Conservation (phyloP, 2,888 invertebrate genomes). For the Tinea semifulvella region DNA sequence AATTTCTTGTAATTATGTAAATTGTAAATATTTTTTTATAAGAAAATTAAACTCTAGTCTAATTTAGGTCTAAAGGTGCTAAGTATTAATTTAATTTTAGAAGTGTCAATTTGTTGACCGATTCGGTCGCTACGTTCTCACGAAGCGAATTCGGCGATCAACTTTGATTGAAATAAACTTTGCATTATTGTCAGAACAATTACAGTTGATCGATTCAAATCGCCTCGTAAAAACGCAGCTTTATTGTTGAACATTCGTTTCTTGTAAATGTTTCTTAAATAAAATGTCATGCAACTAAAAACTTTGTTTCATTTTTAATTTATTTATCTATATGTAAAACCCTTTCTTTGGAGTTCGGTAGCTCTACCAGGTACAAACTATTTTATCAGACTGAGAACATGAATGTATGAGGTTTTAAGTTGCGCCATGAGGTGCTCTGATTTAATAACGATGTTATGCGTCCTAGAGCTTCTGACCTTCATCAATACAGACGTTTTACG, state of each 20-base stretch:
- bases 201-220: too few relatives aligned
- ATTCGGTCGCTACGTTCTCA: conserved; percentile 23
- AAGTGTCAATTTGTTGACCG: conserved; percentile 12
- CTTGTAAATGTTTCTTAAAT: conserved; percentile 64
- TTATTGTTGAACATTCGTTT: conserved; percentile 51
- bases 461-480: too few relatives aligned
- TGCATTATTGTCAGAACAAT: too few relatives aligned
- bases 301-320: conserved; percentile 34
- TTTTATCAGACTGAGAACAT: too few relatives aligned
- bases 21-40: conserved; percentile 38
- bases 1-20: conserved; percentile 15
- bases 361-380: background rate
- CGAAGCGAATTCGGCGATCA: conserved; percentile 50
- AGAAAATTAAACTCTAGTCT: conserved; percentile 56
- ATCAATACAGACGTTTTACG: too few relatives aligned
- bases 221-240: too few relatives aligned
- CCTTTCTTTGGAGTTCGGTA: background rate
- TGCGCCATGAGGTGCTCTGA: too few relatives aligned
- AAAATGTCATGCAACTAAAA: conserved; percentile 61
- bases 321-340: background rate
- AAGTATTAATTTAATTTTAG: conserved; percentile 33
- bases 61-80: conserved; percentile 64
- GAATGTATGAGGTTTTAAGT: too few relatives aligned
- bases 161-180: too few relatives aligned
- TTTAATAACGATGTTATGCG: too few relatives aligned